phyloP scores from a whole-genome alignment of 2,888 invertebrate species.

The Eristalinus sepulchralis region DNA sequence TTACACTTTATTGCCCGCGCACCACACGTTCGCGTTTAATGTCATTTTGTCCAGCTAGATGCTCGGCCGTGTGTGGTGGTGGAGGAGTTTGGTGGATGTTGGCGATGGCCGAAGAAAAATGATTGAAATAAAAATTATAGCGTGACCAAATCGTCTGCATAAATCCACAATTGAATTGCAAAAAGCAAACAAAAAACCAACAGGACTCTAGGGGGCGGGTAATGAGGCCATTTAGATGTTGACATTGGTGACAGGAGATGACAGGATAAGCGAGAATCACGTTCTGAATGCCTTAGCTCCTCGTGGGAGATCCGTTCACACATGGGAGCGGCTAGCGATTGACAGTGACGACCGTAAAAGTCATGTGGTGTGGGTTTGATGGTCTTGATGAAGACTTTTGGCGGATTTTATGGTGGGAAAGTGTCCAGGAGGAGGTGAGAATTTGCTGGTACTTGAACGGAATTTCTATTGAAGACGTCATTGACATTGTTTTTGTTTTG shows the following conservation, averaged over 20 bases:
- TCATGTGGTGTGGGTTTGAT: neutral
- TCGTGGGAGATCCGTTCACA: neutral
- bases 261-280: neutral
- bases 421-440: too few species aligned
- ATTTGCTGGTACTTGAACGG: too few species aligned
- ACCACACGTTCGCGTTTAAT: neutral
- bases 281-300: neutral
- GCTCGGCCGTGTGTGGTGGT: neutral
- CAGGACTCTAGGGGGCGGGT: neutral
- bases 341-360: neutral
- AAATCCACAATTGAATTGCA: conserved; percentile 5
- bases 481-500: too few species aligned
- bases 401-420: too few species aligned
- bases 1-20: conserved; percentile 16
- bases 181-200: neutral
- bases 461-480: too few species aligned
- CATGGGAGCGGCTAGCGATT: neutral
- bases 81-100: neutral
- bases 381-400: too few species aligned
- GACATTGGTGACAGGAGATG: neutral
- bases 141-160: conserved; percentile 4
- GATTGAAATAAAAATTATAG: conserved; percentile 5
- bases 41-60: conserved; percentile 1
- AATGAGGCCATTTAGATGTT: conserved; percentile 17
- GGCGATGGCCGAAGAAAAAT: neutral